Percentiles rank a stretch among this genome's conserved stretches.
phyloP scores from a whole-genome alignment of 2,797 vertebrate genomes.

The Tokudaia tokunoshimensis region DNA sequence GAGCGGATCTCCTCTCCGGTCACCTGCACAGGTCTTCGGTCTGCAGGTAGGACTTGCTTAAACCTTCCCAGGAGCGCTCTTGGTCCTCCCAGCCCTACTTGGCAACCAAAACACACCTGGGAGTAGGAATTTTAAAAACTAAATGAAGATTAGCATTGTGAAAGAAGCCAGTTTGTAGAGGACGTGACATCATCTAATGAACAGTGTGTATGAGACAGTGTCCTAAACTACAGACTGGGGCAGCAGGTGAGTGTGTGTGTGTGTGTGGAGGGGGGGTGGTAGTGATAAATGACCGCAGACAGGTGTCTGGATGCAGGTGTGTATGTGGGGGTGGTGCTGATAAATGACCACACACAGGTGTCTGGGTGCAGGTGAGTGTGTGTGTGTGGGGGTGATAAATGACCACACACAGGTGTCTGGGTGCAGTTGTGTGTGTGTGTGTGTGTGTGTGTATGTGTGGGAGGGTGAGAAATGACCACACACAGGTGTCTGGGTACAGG shows the following conservation, averaged over 20 bases:
- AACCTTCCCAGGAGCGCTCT: neutral
- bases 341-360: no score
- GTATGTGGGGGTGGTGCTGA: neutral
- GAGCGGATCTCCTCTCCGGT: neutral
- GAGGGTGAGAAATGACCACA: no score
- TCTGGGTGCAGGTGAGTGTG: no score
- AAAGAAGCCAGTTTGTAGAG: neutral
- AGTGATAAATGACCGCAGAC: neutral
- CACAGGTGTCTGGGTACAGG: no score
- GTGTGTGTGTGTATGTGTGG: no score
- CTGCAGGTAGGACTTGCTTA: neutral
- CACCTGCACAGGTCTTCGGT: neutral
- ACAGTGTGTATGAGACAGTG: neutral
- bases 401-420: no score
- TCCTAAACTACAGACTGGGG: neutral
- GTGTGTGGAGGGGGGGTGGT: no score
- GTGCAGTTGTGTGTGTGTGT: no score
- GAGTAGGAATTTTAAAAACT: neutral
- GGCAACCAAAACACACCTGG: neutral
- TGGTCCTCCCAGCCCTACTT: neutral
- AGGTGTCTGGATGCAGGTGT: no score
- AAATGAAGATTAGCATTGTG: neutral
- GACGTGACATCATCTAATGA: neutral
- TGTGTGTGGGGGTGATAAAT: no score
- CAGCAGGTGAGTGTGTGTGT: neutral